Conservation (phyloP, 2,113 vertebrate genomes). For the Oreochromis spilurus region DNA sequence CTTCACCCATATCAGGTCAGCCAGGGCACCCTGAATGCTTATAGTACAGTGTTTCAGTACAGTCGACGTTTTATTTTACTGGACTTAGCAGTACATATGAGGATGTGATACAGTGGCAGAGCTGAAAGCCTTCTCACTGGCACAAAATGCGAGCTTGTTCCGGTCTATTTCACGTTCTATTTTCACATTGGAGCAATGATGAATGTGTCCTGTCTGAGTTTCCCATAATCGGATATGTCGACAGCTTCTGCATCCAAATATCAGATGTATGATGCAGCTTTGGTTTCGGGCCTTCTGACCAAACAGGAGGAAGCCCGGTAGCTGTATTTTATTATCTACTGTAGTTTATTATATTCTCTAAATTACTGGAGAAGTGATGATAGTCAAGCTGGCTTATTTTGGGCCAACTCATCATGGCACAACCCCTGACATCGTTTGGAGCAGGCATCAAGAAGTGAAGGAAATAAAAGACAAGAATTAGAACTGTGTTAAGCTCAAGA, state of each 20-base stretch:
- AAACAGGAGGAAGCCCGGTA: background rate
- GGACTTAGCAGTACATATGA: conserved; percentile 33
- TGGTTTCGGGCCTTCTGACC: background rate
- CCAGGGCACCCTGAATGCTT: background rate
- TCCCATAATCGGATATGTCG: conserved; percentile 40
- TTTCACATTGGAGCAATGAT: conserved; percentile 44
- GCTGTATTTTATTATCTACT: background rate
- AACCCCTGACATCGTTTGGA: background rate
- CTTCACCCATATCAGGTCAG: conserved; percentile 16
- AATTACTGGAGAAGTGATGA: background rate
- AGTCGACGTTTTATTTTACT: conserved; percentile 57
- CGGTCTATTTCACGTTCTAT: conserved; percentile 32
- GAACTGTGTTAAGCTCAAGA: background rate
- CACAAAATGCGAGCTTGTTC: conserved; percentile 29
- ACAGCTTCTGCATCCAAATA: conserved; percentile 31
- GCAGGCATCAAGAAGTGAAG: background rate
- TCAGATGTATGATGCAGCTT: conserved; percentile 24
- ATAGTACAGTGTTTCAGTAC: conserved; percentile 12
- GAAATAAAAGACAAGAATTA: background rate
- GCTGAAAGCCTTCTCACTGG: conserved; percentile 24
- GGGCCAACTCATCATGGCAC: background rate
- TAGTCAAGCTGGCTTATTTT: background rate
- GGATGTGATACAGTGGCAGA: conserved; percentile 26
- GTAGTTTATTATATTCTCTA: background rate
- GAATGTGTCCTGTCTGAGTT: conserved; percentile 12